These are phyloP conservation scores for Metopia argyrocephala DNA, from an alignment of 2,888 invertebrate genomes.

Conservation along the genomic window DNA sequence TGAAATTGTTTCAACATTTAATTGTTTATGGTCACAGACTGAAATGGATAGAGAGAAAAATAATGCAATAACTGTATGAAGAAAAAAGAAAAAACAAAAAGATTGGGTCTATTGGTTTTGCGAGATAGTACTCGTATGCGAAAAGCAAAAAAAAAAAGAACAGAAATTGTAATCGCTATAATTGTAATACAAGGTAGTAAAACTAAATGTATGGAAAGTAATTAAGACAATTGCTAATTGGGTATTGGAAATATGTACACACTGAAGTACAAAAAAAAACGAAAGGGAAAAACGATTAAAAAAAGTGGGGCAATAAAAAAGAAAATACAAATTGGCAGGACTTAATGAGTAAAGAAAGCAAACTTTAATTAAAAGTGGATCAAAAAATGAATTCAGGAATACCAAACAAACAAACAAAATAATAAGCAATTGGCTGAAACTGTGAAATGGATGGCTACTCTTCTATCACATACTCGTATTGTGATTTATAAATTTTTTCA, in stretches of 20 bases:
- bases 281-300: not conserved
- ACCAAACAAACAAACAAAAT: no score
- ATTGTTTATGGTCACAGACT: conserved; percentile 58
- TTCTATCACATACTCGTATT: no score
- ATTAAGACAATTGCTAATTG: conserved; percentile 65
- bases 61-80: not conserved
- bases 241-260: conserved; percentile 48
- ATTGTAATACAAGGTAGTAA: conserved; percentile 53
- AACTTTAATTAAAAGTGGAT: no score
- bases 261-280: not conserved
- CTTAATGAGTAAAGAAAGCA: no score
- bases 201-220: conserved; percentile 62
- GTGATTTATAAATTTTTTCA: no score
- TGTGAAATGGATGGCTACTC: no score
- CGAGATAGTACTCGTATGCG: conserved; percentile 4
- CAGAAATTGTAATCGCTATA: conserved; percentile 19
- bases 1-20: conserved; percentile 61
- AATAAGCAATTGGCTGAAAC: no score
- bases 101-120: conserved; percentile 47
- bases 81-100: no score
- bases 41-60: not conserved
- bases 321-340: not conserved
- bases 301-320: not conserved
- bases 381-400: no score
- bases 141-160: no score